A percentile compares a stretch with the other conserved stretches of the same genome.
These are phyloP conservation scores for Notodonta dromedarius DNA, from an alignment of 2,888 invertebrate genomes.

Conservation along the genomic window DNA sequence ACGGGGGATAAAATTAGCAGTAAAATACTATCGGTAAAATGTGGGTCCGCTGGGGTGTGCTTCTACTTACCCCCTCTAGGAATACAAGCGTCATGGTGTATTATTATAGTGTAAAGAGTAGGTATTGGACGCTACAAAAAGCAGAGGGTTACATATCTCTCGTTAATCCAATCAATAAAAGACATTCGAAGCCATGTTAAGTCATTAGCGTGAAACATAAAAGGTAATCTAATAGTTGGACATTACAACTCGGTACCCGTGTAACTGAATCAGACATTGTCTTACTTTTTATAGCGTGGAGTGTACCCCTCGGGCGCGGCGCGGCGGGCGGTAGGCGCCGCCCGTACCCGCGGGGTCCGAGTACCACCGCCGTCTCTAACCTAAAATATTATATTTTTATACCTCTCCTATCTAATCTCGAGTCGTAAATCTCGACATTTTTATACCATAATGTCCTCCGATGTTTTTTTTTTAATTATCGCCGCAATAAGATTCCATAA, in stretches of 20 bases:
- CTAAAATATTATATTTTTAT: slow-evolving; percentile 46
- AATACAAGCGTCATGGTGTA: too few species aligned
- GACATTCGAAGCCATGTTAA: neutral
- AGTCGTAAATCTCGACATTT: slow-evolving; percentile 51
- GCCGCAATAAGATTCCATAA: slow-evolving; percentile 36
- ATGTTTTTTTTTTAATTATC: slow-evolving; percentile 39
- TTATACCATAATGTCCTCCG: slow-evolving; percentile 35
- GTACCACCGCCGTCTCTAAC: slow-evolving; percentile 30
- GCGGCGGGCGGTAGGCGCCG: slow-evolving; percentile 66
- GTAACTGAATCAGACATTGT: slow-evolving; percentile 28
- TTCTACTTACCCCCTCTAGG: too few species aligned
- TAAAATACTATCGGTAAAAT: too few species aligned
- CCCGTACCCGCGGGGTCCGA: slow-evolving; percentile 34
- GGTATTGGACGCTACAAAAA: too few species aligned
- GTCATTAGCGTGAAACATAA: neutral
- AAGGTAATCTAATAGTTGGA: slow-evolving; percentile 26
- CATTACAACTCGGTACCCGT: slow-evolving; percentile 25
- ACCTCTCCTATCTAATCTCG: slow-evolving; percentile 51
- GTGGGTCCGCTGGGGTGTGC: too few species aligned
- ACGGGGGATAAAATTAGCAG: too few species aligned
- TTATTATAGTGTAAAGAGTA: too few species aligned
- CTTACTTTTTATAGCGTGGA: slow-evolving; percentile 23
- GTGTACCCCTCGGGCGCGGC: slow-evolving; percentile 26
- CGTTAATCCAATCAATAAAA: too few species aligned
- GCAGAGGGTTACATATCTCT: too few species aligned